Conservation (phyloP, 2,113 vertebrate genomes). For the Ciconia stormi region DNA sequence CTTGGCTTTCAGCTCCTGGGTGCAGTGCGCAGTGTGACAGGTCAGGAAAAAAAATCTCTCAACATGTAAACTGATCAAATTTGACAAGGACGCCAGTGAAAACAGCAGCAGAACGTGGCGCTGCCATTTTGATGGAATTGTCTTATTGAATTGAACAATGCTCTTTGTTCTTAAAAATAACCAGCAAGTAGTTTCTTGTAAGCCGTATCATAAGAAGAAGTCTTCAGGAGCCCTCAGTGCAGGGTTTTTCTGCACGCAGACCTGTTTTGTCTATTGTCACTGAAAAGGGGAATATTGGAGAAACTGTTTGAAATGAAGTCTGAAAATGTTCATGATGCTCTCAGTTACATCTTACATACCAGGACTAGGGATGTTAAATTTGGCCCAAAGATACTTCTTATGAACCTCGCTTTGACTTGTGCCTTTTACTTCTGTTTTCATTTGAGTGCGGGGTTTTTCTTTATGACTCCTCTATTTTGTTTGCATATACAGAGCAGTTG, state of each 20-base stretch:
- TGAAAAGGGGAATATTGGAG: not conserved
- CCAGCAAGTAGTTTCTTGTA: not conserved
- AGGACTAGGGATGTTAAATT: not conserved
- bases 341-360: not conserved
- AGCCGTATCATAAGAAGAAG: not conserved
- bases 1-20: not conserved
- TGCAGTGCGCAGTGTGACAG: not conserved
- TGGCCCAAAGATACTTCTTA: not conserved
- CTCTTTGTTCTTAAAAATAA: not conserved
- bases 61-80: not conserved
- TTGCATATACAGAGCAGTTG: not conserved
- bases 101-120: not conserved
- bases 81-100: conserved; percentile 15
- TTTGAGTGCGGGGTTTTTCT: not conserved
- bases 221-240: not conserved
- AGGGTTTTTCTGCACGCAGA: not conserved
- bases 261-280: not conserved
- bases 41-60: not conserved
- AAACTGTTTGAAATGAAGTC: not conserved
- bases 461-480: not conserved
- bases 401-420: accelerated
- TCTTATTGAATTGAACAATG: not conserved
- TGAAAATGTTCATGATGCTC: not conserved
- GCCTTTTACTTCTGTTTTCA: not conserved
- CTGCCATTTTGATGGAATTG: not conserved